Percentiles rank a stretch among this genome's conserved stretches.
These are phyloP conservation scores for fruit fly (Drosophila melanogaster) DNA, from an alignment of 1,140 invertebrate species.

Conservation along the genomic window Release_6_plus_ISO1_MT NT_033779.5:1053501-1054000, in stretches of 20 bases:
- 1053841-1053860: constrained; percentile 48
- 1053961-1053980: constrained; percentile 13
- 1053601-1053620: constrained; percentile 3
- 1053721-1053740: constrained; percentile 34
- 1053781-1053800: constrained; percentile 44
- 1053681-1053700: constrained; percentile 38
- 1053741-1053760: background rate
- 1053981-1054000: constrained; percentile 5
- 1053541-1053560: constrained; percentile 76
- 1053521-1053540: constrained; percentile 39
- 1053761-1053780: background rate
- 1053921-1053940: background rate
- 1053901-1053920: constrained; percentile 44
- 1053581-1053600: constrained; percentile 43
- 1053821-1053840: constrained; percentile 76
- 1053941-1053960: background rate
- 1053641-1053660: constrained; percentile 25
- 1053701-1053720: constrained; percentile 56
- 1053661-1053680: constrained; percentile 57
- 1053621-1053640: constrained; percentile 10
- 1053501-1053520: constrained; percentile 46
- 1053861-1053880: constrained; percentile 45
- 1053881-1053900: constrained; percentile 63
- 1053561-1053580: constrained; percentile 79
- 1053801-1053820: constrained; percentile 81